A percentile compares a stretch with the other conserved stretches of the same genome.
These are phyloP conservation scores for Drosophila sordidula DNA, from an alignment of 2,888 invertebrate genomes.

Conservation along the genomic window DNA sequence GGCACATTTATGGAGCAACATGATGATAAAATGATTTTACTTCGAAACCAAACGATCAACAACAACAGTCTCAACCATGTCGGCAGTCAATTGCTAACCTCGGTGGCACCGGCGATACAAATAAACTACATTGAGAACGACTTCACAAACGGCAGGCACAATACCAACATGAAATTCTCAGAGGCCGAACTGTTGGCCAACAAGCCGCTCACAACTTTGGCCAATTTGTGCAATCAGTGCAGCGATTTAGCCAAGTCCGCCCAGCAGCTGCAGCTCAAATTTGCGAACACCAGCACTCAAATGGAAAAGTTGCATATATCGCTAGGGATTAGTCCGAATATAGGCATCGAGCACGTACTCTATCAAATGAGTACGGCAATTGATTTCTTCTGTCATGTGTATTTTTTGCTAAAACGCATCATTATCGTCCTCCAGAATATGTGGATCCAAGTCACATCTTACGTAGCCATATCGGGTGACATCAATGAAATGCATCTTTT, in stretches of 20 bases:
- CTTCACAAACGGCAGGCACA: constrained; percentile 2
- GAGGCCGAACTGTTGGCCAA: constrained; percentile 93
- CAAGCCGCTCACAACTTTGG: constrained; percentile 92
- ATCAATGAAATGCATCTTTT: constrained; percentile 53
- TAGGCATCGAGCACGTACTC: constrained; percentile 57
- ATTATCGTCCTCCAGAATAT: constrained; percentile 90
- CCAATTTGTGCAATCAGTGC: constrained; percentile 92
- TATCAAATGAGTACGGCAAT: constrained; percentile 86
- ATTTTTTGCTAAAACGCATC: constrained; percentile 89
- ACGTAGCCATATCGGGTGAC: constrained; percentile 86
- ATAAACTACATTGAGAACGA: constrained; percentile 50
- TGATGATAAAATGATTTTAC: constrained; percentile 63
- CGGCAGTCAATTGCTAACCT: constrained; percentile 8
- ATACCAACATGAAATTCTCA: constrained; percentile 19
- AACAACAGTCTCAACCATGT: constrained; percentile 6
- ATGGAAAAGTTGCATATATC: constrained; percentile 20
- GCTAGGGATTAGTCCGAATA: constrained; percentile 42
- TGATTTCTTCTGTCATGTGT: constrained; percentile 88
- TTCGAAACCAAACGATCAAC: constrained; percentile 50
- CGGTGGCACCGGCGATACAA: constrained; percentile 63
- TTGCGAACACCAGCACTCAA: constrained; percentile 80
- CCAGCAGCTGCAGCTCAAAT: constrained; percentile 86
- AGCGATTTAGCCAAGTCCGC: constrained; percentile 89
- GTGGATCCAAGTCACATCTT: constrained; percentile 90
- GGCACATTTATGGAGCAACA: constrained; percentile 81